These are phyloP conservation scores for Clavelina lepadiformis DNA, from an alignment of 23 tunicate genomes.

Conservation along the genomic window DNA sequence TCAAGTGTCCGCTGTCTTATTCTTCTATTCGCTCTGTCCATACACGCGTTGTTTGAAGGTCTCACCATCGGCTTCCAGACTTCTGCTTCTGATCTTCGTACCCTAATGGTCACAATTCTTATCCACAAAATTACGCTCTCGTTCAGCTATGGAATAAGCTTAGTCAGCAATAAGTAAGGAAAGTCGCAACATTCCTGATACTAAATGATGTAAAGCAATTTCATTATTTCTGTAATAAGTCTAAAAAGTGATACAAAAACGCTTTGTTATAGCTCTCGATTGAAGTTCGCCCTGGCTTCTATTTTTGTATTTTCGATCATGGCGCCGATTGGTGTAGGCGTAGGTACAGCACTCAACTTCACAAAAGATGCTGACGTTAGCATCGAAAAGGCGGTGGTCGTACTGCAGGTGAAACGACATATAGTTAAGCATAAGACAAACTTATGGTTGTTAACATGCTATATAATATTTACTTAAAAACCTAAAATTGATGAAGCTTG, in stretches of 20 bases:
- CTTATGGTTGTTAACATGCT: too few relatives aligned
- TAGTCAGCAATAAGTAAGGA: conserved; percentile 51
- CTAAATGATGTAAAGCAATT: background rate
- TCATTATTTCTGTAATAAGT: too few relatives aligned
- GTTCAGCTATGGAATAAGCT: conserved; percentile 61
- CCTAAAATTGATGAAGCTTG: too few relatives aligned
- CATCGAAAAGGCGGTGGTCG: conserved; percentile 33
- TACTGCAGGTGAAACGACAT: conserved; percentile 39
- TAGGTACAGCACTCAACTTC: conserved; percentile 33
- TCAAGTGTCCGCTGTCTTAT: conserved; percentile 42
- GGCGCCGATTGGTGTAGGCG: conserved; percentile 75
- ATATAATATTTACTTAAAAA: too few relatives aligned
- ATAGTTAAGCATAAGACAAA: background rate
- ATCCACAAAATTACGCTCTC: conserved; percentile 70
- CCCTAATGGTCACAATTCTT: conserved; percentile 49
- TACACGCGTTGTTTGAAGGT: conserved; percentile 81
- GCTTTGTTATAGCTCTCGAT: conserved; percentile 17
- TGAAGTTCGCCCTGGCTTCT: conserved; percentile 12
- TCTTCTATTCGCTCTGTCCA: conserved; percentile 58
- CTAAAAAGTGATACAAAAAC: too few relatives aligned
- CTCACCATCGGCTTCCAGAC: conserved; percentile 59
- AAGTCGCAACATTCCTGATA: conserved; percentile 3
- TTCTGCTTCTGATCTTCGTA: conserved; percentile 34
- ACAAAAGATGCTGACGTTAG: conserved; percentile 15
- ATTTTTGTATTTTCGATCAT: conserved; percentile 58